phyloP scores from a whole-genome alignment of 2,888 invertebrate genomes.

The Gryllus longicercus region DNA sequence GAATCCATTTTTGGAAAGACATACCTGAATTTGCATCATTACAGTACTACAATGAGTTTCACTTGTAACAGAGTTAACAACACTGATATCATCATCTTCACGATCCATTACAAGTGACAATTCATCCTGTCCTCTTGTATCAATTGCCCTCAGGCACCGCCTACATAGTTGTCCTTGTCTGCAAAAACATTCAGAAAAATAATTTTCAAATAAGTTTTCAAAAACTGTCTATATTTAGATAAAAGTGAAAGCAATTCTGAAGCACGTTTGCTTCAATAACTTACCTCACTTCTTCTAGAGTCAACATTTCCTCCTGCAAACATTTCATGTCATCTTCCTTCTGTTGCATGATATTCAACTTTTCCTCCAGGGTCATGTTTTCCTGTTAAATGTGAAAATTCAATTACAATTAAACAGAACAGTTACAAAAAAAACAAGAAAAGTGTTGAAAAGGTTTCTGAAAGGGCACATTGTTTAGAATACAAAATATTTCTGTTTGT shows the following conservation, averaged over 20 bases:
- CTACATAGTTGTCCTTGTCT: constrained; percentile 82
- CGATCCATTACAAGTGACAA: constrained; percentile 62
- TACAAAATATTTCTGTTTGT: neutral
- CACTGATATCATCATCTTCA: constrained; percentile 64
- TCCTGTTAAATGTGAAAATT: constrained; percentile 53
- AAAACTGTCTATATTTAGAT: neutral
- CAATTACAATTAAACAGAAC: neutral
- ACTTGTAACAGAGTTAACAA: constrained; percentile 41
- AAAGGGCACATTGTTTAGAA: neutral
- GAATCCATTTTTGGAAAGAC: neutral
- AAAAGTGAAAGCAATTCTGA: neutral
- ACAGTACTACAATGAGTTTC: constrained; percentile 40
- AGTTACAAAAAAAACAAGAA: neutral
- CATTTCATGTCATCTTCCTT: constrained; percentile 75
- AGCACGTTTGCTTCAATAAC: neutral
- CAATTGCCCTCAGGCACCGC: constrained; percentile 69
- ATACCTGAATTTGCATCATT: constrained; percentile 38
- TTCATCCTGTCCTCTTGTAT: constrained; percentile 52
- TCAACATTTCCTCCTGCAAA: constrained; percentile 77
- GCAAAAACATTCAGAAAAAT: constrained; percentile 38
- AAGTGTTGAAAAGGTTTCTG: neutral
- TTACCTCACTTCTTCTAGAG: constrained; percentile 81
- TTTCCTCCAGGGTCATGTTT: constrained; percentile 66
- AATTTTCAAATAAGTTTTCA: too few species aligned
- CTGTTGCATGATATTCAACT: constrained; percentile 60